These are phyloP conservation scores for Dicrostonyx torquatus DNA, from an alignment of 2,797 vertebrate species.

Conservation along the genomic window DNA sequence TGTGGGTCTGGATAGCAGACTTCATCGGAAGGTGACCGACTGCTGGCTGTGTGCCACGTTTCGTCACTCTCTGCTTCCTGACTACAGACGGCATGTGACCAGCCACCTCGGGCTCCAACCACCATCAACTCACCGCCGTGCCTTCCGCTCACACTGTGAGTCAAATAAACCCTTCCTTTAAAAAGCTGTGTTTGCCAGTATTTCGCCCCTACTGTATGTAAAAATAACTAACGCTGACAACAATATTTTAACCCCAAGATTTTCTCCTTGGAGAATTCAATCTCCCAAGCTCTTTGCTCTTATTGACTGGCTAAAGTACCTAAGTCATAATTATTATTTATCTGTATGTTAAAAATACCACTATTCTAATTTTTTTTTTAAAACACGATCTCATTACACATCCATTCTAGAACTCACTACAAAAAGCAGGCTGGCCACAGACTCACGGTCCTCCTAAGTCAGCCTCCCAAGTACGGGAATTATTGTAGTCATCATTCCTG, in stretches of 20 bases:
- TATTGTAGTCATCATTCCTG: background rate
- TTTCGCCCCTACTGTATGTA: background rate
- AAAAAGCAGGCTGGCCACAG: background rate
- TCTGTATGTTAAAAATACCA: constrained; percentile 92
- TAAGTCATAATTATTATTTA: constrained; percentile 92
- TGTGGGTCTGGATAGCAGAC: background rate
- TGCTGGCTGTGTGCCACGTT: background rate
- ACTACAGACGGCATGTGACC: background rate
- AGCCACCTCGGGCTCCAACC: background rate
- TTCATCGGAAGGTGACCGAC: background rate
- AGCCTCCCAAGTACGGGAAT: background rate
- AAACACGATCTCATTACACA: background rate
- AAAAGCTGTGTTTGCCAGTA: no score
- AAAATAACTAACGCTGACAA: background rate
- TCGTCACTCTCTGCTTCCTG: background rate
- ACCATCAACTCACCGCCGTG: background rate
- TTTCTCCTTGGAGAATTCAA: background rate
- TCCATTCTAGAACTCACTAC: background rate
- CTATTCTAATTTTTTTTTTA: constrained; percentile 91
- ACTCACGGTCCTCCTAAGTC: background rate
- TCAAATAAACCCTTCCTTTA: background rate
- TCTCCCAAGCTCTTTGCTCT: constrained; percentile 87
- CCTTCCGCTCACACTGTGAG: background rate
- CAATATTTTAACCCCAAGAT: constrained; percentile 87
- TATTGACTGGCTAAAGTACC: constrained; percentile 95